These are phyloP conservation scores for Sminthurides bifidus DNA, from an alignment of 1,140 invertebrate species.

Conservation along the genomic window DNA sequence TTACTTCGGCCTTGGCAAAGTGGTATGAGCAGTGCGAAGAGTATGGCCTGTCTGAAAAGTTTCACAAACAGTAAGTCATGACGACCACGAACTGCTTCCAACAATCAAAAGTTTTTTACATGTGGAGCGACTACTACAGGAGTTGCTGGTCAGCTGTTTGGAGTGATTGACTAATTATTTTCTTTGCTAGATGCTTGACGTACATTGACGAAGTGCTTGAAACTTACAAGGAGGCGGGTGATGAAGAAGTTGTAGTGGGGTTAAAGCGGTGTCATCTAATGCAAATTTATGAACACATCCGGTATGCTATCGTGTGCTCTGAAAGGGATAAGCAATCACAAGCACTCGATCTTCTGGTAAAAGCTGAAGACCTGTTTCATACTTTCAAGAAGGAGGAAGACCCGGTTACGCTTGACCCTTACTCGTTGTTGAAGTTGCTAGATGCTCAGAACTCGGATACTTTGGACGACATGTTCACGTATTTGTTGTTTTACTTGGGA, in stretches of 20 bases:
- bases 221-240: not conserved
- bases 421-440: slow-evolving; percentile 4
- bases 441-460: slow-evolving; percentile 27
- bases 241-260: slow-evolving; percentile 15
- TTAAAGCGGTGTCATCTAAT: slow-evolving; percentile 13
- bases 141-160: no score
- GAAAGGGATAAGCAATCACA: slow-evolving; percentile 25
- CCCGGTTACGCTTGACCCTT: not conserved
- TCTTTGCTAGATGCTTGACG: slow-evolving; percentile 8
- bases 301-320: slow-evolving; percentile 28
- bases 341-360: slow-evolving; percentile 20
- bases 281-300: slow-evolving; percentile 25
- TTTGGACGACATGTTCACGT: slow-evolving; percentile 28
- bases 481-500: slow-evolving; percentile 30
- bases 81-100: no score
- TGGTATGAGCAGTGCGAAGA: slow-evolving; percentile 27
- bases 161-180: not conserved
- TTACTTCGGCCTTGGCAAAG: slow-evolving; percentile 22
- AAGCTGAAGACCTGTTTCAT: slow-evolving; percentile 28
- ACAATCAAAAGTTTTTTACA: no score
- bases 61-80: slow-evolving; percentile 23
- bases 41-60: slow-evolving; percentile 11
- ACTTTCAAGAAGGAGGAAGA: not conserved
- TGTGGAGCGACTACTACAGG: no score
- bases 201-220: slow-evolving; percentile 7